phyloP scores from a whole-genome alignment of 2,888 invertebrate species.

The Agrochola lychnidis region DNA sequence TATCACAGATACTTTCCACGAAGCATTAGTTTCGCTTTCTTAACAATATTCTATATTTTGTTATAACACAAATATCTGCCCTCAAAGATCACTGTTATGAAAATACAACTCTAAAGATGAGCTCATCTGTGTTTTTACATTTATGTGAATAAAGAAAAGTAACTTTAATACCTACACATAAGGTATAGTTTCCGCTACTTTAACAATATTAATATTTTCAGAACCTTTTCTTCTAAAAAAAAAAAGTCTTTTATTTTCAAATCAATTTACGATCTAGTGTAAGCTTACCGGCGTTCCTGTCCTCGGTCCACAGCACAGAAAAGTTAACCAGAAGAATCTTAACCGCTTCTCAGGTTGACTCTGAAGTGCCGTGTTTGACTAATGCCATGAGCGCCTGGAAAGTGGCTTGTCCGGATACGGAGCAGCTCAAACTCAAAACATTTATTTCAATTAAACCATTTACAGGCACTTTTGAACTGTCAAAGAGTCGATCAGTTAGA shows the following conservation, averaged over 20 bases:
- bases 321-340: too few relatives aligned
- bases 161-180: not conserved
- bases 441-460: too few relatives aligned
- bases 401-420: too few relatives aligned
- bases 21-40: not conserved
- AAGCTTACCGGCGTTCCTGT: too few relatives aligned
- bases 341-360: too few relatives aligned
- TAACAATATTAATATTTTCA: not conserved
- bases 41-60: not conserved
- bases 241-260: not conserved
- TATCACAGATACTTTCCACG: not conserved
- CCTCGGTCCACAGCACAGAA: too few relatives aligned
- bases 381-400: too few relatives aligned
- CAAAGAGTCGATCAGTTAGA: too few relatives aligned
- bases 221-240: too few relatives aligned
- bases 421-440: too few relatives aligned
- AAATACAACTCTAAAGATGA: not conserved
- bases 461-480: too few relatives aligned
- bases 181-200: not conserved
- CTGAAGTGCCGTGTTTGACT: too few relatives aligned
- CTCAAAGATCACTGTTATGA: not conserved
- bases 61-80: not conserved
- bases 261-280: not conserved
- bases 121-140: not conserved
- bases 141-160: not conserved